A percentile compares a stretch with the other conserved stretches of the same genome.
Evolutionary conservation across 2,113 vertebrate species (phyloP).

Genomic region (Mobula hypostoma): DNA sequence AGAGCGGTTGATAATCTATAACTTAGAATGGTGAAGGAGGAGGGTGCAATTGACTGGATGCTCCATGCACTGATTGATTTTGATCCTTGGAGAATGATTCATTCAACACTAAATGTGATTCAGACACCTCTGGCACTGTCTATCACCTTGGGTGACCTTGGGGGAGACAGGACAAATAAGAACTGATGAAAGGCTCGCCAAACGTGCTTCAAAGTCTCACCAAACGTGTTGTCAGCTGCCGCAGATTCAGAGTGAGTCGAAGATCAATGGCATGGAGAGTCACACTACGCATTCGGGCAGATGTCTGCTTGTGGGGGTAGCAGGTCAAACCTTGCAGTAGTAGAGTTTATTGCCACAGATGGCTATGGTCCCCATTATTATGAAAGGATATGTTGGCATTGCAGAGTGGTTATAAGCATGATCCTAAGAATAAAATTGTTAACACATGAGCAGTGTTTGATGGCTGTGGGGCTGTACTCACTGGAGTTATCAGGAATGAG

Average conservation of each 20-base stretch:
- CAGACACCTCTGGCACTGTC: background rate
- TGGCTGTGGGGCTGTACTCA: no score
- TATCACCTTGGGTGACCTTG: conserved; percentile 22
- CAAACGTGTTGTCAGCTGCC: background rate
- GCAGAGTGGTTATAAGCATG: no score
- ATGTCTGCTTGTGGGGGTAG: background rate
- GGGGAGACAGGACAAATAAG: background rate
- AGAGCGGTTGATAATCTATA: background rate
- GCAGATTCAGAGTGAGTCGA: background rate
- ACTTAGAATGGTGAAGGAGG: background rate
- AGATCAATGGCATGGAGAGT: background rate
- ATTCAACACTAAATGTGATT: background rate
- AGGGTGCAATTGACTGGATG: conserved; percentile 22
- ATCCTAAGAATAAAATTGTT: no score
- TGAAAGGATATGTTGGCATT: no score
- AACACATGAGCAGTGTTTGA: no score
- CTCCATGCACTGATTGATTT: background rate
- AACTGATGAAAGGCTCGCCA: background rate
- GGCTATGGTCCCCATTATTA: no score
- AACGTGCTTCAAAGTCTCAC: no score
- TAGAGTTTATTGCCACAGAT: no score
- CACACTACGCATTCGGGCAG: background rate
- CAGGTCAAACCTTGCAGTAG: background rate
- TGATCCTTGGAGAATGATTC: conserved; percentile 32
- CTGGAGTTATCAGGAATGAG: no score